These are phyloP conservation scores for Drosophila trichaetosa DNA, from an alignment of 2,888 invertebrate species.

Conservation along the genomic window DNA sequence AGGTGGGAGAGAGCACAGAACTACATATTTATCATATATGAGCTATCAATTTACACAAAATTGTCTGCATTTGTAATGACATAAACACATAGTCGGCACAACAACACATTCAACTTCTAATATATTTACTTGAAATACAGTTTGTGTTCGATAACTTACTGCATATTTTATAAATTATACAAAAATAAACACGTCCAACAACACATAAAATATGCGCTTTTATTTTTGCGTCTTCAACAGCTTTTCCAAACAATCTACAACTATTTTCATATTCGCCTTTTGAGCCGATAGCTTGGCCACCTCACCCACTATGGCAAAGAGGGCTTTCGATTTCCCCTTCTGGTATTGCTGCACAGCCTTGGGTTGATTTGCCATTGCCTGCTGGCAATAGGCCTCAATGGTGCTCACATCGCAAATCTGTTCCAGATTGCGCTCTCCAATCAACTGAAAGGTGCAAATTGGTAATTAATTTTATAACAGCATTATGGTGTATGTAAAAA, in stretches of 20 bases:
- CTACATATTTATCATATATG: constrained; percentile 50
- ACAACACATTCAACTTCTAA: constrained; percentile 37
- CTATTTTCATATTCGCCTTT: constrained; percentile 89
- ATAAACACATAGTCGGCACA: constrained; percentile 61
- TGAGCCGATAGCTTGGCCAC: constrained; percentile 87
- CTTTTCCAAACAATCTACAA: constrained; percentile 87
- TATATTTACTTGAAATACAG: constrained; percentile 44
- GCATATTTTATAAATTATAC: constrained; percentile 62
- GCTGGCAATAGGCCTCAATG: constrained; percentile 87
- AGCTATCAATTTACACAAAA: constrained; percentile 32
- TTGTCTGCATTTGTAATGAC: constrained; percentile 49
- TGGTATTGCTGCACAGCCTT: constrained; percentile 89
- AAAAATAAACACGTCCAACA: constrained; percentile 58
- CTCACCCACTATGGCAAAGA: constrained; percentile 88
- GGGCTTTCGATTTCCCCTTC: constrained; percentile 89
- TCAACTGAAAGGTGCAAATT: constrained; percentile 84
- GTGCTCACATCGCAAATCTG: constrained; percentile 88
- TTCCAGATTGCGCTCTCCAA: constrained; percentile 88
- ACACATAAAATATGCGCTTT: constrained; percentile 34
- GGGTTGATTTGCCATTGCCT: constrained; percentile 88
- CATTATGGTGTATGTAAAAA: not conserved
- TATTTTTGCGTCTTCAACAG: constrained; percentile 51
- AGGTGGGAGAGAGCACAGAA: constrained; percentile 75
- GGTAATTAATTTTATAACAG: not conserved
- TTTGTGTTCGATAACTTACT: constrained; percentile 46